These are phyloP conservation scores for Clarias laeviceps DNA, from an alignment of 2,797 vertebrate genomes.

Conservation along the genomic window DNA sequence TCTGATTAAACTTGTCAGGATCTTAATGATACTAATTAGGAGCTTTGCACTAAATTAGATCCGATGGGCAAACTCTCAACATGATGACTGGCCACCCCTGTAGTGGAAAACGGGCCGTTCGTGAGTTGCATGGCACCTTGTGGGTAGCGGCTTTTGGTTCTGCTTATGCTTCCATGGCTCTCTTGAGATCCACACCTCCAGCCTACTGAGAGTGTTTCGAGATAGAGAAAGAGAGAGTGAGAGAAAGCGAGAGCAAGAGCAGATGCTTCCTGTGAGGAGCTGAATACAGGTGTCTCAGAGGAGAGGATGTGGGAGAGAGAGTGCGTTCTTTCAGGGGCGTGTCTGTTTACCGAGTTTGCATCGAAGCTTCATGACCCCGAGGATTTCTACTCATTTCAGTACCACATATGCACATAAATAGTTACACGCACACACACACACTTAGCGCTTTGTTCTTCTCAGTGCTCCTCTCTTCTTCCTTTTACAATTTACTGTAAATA, in stretches of 20 bases:
- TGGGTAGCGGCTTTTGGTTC: slow-evolving; percentile 22
- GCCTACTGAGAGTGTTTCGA: slow-evolving; percentile 1
- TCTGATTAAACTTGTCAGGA: slow-evolving; percentile 50
- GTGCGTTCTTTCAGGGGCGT: slow-evolving; percentile 59
- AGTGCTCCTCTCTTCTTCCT: background rate
- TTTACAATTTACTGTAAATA: slow-evolving; percentile 16
- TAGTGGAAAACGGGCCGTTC: slow-evolving; percentile 28
- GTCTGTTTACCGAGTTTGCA: slow-evolving; percentile 73
- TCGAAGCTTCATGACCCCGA: slow-evolving; percentile 66
- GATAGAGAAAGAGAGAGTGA: background rate
- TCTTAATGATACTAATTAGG: slow-evolving; percentile 55
- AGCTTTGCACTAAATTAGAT: slow-evolving; percentile 49
- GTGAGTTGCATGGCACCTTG: slow-evolving; percentile 35
- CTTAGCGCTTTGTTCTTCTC: background rate
- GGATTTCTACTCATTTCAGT: slow-evolving; percentile 35
- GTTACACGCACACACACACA: background rate
- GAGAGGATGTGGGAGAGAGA: slow-evolving; percentile 40
- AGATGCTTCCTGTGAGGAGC: slow-evolving; percentile 49
- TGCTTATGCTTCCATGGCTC: slow-evolving; percentile 23
- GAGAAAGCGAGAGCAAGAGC: slow-evolving; percentile 15
- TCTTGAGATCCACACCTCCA: slow-evolving; percentile 34
- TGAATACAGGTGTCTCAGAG: slow-evolving; percentile 58
- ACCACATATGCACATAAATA: slow-evolving; percentile 30
- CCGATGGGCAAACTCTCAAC: slow-evolving; percentile 40
- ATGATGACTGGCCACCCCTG: slow-evolving; percentile 37